Evolutionary conservation across 2,113 vertebrate genomes (phyloP).

Genomic region (Anoura caudifer): DNA sequence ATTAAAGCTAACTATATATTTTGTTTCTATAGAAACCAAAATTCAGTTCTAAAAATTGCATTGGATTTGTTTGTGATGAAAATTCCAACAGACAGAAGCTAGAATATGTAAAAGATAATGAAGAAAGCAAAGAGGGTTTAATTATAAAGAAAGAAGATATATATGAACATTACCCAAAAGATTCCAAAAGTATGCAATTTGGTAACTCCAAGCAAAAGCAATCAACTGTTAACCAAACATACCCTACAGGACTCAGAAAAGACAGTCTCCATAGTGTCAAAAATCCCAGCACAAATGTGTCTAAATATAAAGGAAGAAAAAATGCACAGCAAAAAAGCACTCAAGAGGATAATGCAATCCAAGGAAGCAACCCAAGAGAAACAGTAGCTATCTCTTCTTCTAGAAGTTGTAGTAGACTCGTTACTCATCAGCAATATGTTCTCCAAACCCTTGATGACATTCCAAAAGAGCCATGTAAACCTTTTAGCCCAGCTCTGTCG

Average conservation of each 20-base stretch:
- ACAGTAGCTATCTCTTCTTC: background rate
- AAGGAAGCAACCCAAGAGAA: background rate
- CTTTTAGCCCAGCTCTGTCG: background rate
- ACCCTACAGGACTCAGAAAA: background rate
- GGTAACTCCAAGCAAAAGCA: background rate
- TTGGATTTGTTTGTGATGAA: slow-evolving; percentile 31
- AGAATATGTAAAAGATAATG: slow-evolving; percentile 34
- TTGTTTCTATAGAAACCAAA: slow-evolving; percentile 69
- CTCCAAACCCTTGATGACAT: background rate
- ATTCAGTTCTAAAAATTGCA: slow-evolving; percentile 8
- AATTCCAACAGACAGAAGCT: slow-evolving; percentile 47
- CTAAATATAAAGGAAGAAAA: slow-evolving; percentile 23
- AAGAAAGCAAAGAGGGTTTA: slow-evolving; percentile 49
- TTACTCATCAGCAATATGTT: background rate
- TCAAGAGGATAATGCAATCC: background rate
- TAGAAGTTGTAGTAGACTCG: background rate
- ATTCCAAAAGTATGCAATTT: background rate
- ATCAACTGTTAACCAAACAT: background rate
- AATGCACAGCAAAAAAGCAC: background rate
- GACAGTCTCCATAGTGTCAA: background rate
- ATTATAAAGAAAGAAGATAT: slow-evolving; percentile 40
- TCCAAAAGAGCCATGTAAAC: slow-evolving; percentile 29
- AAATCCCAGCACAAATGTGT: background rate
- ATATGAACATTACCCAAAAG: slow-evolving; percentile 37
- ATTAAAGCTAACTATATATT: slow-evolving; percentile 36